A percentile compares a stretch with the other conserved stretches of the same genome.
Evolutionary conservation across 2,113 vertebrate genomes (phyloP).

Genomic region (Podilymbus podiceps): DNA sequence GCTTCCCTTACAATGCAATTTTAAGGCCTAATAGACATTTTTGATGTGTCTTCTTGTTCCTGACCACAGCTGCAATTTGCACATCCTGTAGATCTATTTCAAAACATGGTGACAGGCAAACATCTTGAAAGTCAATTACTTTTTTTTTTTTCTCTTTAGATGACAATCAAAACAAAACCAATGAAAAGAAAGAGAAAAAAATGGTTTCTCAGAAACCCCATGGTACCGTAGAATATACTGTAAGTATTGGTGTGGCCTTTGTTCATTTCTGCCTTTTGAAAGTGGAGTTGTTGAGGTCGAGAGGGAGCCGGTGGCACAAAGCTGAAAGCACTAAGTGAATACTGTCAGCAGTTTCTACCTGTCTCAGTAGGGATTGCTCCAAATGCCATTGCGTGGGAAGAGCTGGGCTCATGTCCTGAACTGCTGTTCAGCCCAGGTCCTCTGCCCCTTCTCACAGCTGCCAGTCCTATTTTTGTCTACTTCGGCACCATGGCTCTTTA

Average conservation of each 20-base stretch:
- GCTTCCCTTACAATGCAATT: not conserved
- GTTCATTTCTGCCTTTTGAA: not conserved
- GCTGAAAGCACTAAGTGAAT: not conserved
- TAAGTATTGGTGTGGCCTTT: slow-evolving; percentile 57
- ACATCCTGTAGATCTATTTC: not conserved
- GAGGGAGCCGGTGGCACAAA: not conserved
- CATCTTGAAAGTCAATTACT: not conserved
- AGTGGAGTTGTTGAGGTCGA: not conserved
- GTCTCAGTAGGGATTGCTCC: not conserved
- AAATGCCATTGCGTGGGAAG: accelerated
- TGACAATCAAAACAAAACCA: slow-evolving; percentile 79
- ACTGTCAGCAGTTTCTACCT: not conserved
- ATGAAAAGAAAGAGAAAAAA: slow-evolving; percentile 84
- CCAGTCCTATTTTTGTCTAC: not conserved
- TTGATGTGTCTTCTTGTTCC: not conserved
- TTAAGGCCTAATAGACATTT: not conserved
- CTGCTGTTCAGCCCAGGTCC: not conserved
- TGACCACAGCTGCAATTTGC: not conserved
- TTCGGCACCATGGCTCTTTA: not conserved
- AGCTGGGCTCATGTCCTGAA: not conserved
- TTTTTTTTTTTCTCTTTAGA: slow-evolving; percentile 59
- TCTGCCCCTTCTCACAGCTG: not conserved
- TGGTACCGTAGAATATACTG: slow-evolving; percentile 79
- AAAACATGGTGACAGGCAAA: not conserved
- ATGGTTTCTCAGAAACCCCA: slow-evolving; percentile 79